A percentile compares a stretch with the other conserved stretches of the same genome.
Evolutionary conservation across 2,888 invertebrate genomes (phyloP).

Genomic region (Brenthis daphne): DNA sequence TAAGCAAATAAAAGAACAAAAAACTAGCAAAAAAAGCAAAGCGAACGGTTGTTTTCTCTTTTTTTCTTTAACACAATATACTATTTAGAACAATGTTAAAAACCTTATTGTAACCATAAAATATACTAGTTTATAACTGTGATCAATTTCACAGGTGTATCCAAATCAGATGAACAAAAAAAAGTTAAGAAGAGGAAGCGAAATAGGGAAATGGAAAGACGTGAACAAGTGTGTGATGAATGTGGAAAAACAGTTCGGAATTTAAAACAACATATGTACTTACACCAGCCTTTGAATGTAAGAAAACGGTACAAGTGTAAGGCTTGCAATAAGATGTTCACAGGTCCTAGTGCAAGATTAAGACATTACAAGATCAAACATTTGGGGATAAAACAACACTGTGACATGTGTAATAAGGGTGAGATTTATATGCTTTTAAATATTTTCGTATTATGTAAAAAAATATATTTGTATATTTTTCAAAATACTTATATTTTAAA

Average conservation of each 20-base stretch:
- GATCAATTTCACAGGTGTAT: constrained; percentile 19
- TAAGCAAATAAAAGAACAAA: constrained; percentile 54
- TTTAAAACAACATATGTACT: constrained; percentile 53
- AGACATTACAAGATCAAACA: constrained; percentile 65
- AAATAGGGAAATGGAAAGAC: constrained; percentile 39
- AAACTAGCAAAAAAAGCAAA: constrained; percentile 46
- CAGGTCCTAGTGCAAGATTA: constrained; percentile 49
- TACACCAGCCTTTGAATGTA: constrained; percentile 50
- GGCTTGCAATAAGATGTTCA: constrained; percentile 60
- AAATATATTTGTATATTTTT: background rate
- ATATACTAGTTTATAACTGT: background rate
- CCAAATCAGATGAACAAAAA: constrained; percentile 23
- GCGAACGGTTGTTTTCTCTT: constrained; percentile 51
- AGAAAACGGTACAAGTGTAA: constrained; percentile 55
- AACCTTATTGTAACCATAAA: no score
- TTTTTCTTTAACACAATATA: background rate
- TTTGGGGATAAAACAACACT: constrained; percentile 60
- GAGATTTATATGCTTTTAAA: constrained; percentile 16
- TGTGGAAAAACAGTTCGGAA: constrained; percentile 65
- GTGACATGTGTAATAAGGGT: constrained; percentile 70
- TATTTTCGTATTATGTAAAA: background rate
- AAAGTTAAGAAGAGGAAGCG: constrained; percentile 40
- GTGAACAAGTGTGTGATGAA: constrained; percentile 60
- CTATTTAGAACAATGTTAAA: no score
- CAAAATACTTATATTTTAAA: background rate